A percentile compares a stretch with the other conserved stretches of the same genome.
Conservation (phyloP, 2,888 invertebrate genomes). For the Caenorhabditis imperialis region DNA sequence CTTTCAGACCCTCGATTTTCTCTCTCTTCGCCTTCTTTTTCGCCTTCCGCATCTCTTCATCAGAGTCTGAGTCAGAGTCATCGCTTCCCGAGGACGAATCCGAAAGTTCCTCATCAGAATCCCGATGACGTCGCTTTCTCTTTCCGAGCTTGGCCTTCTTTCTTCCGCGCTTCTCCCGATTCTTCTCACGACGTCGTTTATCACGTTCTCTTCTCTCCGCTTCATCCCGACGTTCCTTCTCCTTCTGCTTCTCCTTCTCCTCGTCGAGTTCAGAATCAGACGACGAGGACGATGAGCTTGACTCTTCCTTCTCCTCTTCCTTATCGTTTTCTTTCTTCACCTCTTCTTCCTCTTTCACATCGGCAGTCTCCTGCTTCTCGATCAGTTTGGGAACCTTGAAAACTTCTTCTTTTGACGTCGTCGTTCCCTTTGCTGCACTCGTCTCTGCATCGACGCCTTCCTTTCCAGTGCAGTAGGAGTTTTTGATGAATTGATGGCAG, state of each 20-base stretch:
- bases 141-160: conserved; percentile 72
- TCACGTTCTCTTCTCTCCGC: conserved; percentile 62
- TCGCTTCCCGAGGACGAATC: conserved; percentile 1
- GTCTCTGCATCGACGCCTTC: conserved; percentile 75
- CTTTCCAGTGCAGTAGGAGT: conserved; percentile 90
- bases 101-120: conserved; percentile 24
- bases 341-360: conserved; percentile 45
- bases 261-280: conserved; percentile 33
- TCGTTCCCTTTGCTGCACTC: conserved; percentile 46
- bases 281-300: conserved; percentile 24
- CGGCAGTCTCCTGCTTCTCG: conserved; percentile 9
- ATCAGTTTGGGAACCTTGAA: conserved; percentile 43
- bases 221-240: conserved; percentile 51
- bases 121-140: conserved; percentile 41
- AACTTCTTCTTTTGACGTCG: conserved; percentile 39
- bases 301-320: conserved; percentile 25
- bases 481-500: conserved; percentile 89
- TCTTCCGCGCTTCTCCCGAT: conserved; percentile 68
- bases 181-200: conserved; percentile 67
- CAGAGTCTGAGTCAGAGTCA: conserved; percentile 44
- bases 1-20: conserved; percentile 78
- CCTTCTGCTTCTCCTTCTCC: conserved; percentile 42
- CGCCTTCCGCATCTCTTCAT: conserved; percentile 64
- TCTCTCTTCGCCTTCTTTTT: conserved; percentile 64
- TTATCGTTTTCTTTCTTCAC: conserved; percentile 40